Evolutionary conservation across 2,888 invertebrate species (phyloP).

Genomic region (Nowickia ferox): DNA sequence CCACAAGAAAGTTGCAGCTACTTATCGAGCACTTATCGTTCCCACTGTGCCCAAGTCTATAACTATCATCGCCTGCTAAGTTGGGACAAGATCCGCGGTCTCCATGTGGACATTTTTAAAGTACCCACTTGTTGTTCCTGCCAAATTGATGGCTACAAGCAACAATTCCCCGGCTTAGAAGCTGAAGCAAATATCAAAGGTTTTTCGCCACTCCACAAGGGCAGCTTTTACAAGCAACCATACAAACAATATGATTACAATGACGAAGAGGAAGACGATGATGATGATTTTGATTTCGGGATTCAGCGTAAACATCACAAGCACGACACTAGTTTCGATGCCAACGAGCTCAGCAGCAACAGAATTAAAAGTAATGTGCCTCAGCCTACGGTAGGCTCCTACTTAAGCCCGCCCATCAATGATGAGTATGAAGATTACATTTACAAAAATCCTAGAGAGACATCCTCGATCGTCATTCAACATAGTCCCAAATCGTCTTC

Average conservation of each 20-base stretch:
- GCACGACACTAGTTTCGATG: conserved; percentile 73
- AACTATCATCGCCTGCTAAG: conserved; percentile 92
- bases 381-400: conserved; percentile 79
- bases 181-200: conserved; percentile 75
- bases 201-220: conserved; percentile 74
- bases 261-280: conserved; percentile 79
- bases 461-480: conserved; percentile 17
- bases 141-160: conserved; percentile 90
- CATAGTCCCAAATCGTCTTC: conserved; percentile 23
- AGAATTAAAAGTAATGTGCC: conserved; percentile 77
- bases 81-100: conserved; percentile 91
- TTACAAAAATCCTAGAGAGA: conserved; percentile 65
- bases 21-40: conserved; percentile 90
- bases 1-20: conserved; percentile 91
- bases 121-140: conserved; percentile 93
- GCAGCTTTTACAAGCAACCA: conserved; percentile 77
- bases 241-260: conserved; percentile 78
- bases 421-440: conserved; percentile 75
- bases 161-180: conserved; percentile 86
- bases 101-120: conserved; percentile 93
- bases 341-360: conserved; percentile 78
- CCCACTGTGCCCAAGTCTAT: conserved; percentile 92
- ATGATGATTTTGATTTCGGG: conserved; percentile 76
- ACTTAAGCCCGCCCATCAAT: conserved; percentile 80
- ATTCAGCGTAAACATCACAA: conserved; percentile 70